A percentile compares a stretch with the other conserved stretches of the same genome.
These are phyloP conservation scores for Autographa pulchrina DNA, from an alignment of 2,888 invertebrate genomes.

Conservation along the genomic window DNA sequence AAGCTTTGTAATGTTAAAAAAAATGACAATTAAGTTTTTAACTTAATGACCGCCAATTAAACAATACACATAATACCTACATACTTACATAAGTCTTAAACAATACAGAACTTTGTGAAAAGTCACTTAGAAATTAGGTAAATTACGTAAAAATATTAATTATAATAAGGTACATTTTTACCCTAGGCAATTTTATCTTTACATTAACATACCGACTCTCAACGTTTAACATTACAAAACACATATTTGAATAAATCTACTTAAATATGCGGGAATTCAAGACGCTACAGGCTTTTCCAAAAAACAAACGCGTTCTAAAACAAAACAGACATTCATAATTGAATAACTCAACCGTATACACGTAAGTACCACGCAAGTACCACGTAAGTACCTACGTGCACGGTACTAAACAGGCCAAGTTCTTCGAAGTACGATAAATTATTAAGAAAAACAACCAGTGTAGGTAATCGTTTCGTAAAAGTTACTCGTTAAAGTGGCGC, in stretches of 20 bases:
- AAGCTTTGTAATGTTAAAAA: too few relatives aligned
- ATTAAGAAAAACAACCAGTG: slow-evolving; percentile 62
- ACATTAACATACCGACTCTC: slow-evolving; percentile 9
- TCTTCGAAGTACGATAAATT: slow-evolving; percentile 57
- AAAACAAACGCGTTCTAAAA: slow-evolving; percentile 36
- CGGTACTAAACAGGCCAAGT: slow-evolving; percentile 46
- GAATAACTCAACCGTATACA: slow-evolving; percentile 45
- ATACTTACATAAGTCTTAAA: too few relatives aligned
- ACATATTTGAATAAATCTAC: slow-evolving; percentile 24
- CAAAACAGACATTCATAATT: slow-evolving; percentile 54
- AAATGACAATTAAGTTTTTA: background rate
- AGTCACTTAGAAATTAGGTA: background rate
- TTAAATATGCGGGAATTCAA: slow-evolving; percentile 22
- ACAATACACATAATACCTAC: background rate
- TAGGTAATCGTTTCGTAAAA: slow-evolving; percentile 48
- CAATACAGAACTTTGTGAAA: background rate
- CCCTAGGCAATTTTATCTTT: background rate
- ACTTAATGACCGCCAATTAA: background rate
- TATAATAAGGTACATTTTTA: background rate
- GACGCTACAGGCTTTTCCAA: slow-evolving; percentile 26
- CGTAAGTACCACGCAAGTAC: slow-evolving; percentile 21
- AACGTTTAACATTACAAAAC: slow-evolving; percentile 5
- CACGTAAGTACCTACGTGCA: slow-evolving; percentile 37
- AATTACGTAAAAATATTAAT: background rate
- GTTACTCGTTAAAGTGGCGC: slow-evolving; percentile 58